A percentile compares a stretch with the other conserved stretches of the same genome.
Evolutionary conservation across 2,113 vertebrate species (phyloP).

Genomic region (Merops nubicus): DNA sequence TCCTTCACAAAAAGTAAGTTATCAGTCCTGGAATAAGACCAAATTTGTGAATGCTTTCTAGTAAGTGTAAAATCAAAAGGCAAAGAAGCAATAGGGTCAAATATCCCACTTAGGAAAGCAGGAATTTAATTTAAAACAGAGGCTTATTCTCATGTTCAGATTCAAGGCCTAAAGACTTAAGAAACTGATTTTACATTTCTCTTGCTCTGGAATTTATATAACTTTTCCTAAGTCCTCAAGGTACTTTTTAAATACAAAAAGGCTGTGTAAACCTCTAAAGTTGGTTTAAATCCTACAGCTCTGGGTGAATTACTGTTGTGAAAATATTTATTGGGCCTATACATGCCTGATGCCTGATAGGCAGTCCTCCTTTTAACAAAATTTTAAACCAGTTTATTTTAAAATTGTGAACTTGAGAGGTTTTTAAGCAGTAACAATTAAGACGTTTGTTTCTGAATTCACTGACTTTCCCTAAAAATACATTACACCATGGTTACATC

Average conservation of each 20-base stretch:
- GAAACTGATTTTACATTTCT: neutral
- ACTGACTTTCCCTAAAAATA: neutral
- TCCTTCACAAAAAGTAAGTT: slow-evolving; percentile 96
- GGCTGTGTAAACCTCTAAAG: neutral
- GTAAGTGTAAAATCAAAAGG: neutral
- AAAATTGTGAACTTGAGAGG: neutral
- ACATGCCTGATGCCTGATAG: neutral
- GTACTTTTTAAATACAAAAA: neutral
- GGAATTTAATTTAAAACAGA: neutral
- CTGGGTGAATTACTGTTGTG: neutral
- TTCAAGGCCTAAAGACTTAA: neutral
- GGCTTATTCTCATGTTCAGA: neutral
- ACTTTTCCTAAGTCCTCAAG: neutral
- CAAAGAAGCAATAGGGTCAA: neutral
- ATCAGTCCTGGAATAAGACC: neutral
- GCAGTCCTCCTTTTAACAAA: neutral
- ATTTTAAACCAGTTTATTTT: neutral
- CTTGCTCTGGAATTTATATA: neutral
- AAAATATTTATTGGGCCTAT: neutral
- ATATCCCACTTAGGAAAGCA: neutral
- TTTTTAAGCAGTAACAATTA: neutral
- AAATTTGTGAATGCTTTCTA: neutral
- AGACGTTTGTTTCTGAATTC: neutral
- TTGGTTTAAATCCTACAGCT: neutral
- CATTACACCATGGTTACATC: neutral